phyloP scores from a whole-genome alignment of 2,797 vertebrate species.

The Diplodus sargus region DNA sequence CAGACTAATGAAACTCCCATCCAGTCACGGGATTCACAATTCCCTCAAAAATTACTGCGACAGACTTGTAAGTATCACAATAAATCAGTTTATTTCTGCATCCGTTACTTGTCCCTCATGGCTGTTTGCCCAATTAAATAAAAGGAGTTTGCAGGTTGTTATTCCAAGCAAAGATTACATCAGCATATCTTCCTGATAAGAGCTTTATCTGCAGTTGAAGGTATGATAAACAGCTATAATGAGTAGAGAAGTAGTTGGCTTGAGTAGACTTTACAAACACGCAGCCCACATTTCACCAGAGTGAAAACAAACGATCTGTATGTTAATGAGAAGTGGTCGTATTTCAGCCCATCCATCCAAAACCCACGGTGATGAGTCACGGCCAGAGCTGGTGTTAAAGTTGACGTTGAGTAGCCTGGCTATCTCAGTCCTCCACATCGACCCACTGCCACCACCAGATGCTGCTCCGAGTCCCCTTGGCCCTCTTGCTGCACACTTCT shows the following conservation, averaged over 20 bases:
- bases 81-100: background rate
- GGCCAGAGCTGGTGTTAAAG: slow-evolving; percentile 93
- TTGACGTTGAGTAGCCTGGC: slow-evolving; percentile 90
- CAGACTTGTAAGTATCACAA: slow-evolving; percentile 88
- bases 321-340: background rate
- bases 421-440: slow-evolving; percentile 95
- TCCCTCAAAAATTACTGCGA: slow-evolving; percentile 85
- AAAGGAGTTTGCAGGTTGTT: background rate
- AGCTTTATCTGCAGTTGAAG: slow-evolving; percentile 1
- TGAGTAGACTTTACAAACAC: background rate
- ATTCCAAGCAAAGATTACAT: background rate
- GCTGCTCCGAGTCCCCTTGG: slow-evolving; percentile 90
- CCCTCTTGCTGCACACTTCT: slow-evolving; percentile 93
- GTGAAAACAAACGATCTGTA: background rate
- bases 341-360: slow-evolving; percentile 92
- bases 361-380: slow-evolving; percentile 93
- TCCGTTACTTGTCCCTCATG: background rate
- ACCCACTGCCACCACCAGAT: slow-evolving; percentile 94
- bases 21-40: slow-evolving; percentile 79
- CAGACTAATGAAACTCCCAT: slow-evolving; percentile 80
- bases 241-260: background rate
- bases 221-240: background rate
- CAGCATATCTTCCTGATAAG: background rate
- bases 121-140: background rate
- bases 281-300: slow-evolving; percentile 2